Conservation (phyloP, 2,888 invertebrate species). For the Calliphora vomitoria region DNA sequence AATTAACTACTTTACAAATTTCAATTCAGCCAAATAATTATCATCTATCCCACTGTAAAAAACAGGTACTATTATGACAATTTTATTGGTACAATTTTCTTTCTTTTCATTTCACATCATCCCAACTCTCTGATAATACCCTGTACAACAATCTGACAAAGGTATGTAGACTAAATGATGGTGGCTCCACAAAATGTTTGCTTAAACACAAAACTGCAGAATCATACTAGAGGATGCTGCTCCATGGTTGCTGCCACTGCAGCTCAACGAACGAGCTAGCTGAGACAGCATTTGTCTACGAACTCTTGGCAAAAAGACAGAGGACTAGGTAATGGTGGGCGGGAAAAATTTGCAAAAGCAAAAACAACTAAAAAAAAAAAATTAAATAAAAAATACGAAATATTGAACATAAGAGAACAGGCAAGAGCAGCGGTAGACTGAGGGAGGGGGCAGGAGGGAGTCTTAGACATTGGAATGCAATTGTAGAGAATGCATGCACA, state of each 20-base stretch:
- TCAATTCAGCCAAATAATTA: too few relatives aligned
- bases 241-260: constrained; percentile 15
- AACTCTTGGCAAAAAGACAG: constrained; percentile 8
- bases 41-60: too few relatives aligned
- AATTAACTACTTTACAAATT: too few relatives aligned
- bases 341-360: constrained; percentile 35
- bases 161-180: constrained; percentile 1
- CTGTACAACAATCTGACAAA: constrained; percentile 24
- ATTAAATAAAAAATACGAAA: constrained; percentile 12
- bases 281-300: constrained; percentile 50
- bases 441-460: constrained; percentile 10
- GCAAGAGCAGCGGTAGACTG: constrained; percentile 12
- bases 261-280: constrained; percentile 10
- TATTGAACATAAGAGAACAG: constrained; percentile 55
- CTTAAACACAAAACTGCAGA: constrained; percentile 52
- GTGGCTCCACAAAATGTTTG: constrained; percentile 41
- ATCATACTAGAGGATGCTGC: constrained; percentile 48
- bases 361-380: not conserved
- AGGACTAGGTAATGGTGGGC: constrained; percentile 60
- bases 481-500: constrained; percentile 67
- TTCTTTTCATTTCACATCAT: not conserved
- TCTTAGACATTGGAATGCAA: constrained; percentile 69
- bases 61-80: too few relatives aligned
- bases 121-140: not conserved
- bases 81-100: too few relatives aligned